A percentile compares a stretch with the other conserved stretches of the same genome.
Evolutionary conservation across 2,888 invertebrate species (phyloP).

Genomic region (Polydrusus tereticollis): DNA sequence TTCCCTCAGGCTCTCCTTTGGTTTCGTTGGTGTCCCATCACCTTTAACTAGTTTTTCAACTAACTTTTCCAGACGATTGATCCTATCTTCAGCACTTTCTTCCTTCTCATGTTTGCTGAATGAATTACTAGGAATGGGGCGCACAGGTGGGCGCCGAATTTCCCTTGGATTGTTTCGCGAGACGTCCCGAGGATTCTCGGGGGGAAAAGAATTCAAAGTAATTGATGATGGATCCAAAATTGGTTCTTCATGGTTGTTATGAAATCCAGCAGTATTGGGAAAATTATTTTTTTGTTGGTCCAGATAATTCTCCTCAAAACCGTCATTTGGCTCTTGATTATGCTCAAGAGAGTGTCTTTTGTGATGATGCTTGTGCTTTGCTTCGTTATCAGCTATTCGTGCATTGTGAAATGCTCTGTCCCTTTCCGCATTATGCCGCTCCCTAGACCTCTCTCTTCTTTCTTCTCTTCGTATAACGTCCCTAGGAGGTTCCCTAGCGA

Average conservation of each 20-base stretch:
- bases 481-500: slow-evolving; percentile 12
- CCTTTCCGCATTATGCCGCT: slow-evolving; percentile 20
- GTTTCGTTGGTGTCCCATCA: not conserved
- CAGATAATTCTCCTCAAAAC: slow-evolving; percentile 35
- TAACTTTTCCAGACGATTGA: slow-evolving; percentile 57
- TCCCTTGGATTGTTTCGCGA: slow-evolving; percentile 1
- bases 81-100: slow-evolving; percentile 48
- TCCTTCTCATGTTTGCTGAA: slow-evolving; percentile 18
- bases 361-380: not conserved
- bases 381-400: slow-evolving; percentile 21
- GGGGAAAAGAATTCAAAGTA: slow-evolving; percentile 32
- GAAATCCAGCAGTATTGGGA: slow-evolving; percentile 8
- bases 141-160: not conserved
- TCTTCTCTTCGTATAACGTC: slow-evolving; percentile 8
- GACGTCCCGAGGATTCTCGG: slow-evolving; percentile 2
- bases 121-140: not conserved
- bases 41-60: slow-evolving; percentile 54
- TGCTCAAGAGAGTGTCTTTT: not conserved
- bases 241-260: slow-evolving; percentile 16
- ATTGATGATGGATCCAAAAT: slow-evolving; percentile 48
- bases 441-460: slow-evolving; percentile 35
- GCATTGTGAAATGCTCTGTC: not conserved
- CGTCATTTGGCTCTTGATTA: not conserved
- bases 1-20: not conserved
- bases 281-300: slow-evolving; percentile 27